Percentiles rank a stretch among this genome's conserved stretches.
phyloP scores from a whole-genome alignment of 2,888 invertebrate genomes.

The Odiellus spinosus region DNA sequence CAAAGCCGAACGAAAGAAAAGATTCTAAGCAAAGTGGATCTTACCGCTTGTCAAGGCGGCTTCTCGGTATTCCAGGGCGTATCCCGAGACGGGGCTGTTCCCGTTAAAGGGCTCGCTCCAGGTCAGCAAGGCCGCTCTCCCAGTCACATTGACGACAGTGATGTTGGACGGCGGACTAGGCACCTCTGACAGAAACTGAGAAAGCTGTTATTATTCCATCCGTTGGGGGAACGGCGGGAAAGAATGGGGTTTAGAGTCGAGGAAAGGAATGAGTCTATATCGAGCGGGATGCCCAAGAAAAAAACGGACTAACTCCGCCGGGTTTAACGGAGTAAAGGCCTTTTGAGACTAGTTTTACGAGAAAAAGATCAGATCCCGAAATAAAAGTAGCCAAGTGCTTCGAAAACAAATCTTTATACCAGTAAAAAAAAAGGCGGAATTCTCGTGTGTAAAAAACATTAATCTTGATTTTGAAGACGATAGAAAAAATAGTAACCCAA shows the following conservation, averaged over 20 bases:
- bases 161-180: constrained; percentile 10
- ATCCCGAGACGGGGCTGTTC: constrained; percentile 24
- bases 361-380: too few species aligned
- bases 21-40: too few species aligned
- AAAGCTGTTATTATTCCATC: constrained; percentile 1
- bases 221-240: background rate
- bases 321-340: too few species aligned
- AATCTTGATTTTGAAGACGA: too few species aligned
- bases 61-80: constrained; percentile 11
- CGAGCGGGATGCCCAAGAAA: background rate
- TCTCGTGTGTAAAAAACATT: too few species aligned
- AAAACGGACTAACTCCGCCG: too few species aligned
- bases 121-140: constrained; percentile 22
- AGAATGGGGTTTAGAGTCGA: background rate
- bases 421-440: too few species aligned
- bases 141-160: constrained; percentile 21
- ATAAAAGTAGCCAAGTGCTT: too few species aligned
- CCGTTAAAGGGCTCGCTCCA: constrained; percentile 28
- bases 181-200: background rate
- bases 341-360: too few species aligned
- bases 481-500: too few species aligned
- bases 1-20: too few species aligned
- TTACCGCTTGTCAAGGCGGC: background rate
- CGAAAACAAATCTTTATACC: too few species aligned
- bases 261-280: background rate